phyloP scores from a whole-genome alignment of 2,888 invertebrate genomes.

The Merodon equestris region DNA sequence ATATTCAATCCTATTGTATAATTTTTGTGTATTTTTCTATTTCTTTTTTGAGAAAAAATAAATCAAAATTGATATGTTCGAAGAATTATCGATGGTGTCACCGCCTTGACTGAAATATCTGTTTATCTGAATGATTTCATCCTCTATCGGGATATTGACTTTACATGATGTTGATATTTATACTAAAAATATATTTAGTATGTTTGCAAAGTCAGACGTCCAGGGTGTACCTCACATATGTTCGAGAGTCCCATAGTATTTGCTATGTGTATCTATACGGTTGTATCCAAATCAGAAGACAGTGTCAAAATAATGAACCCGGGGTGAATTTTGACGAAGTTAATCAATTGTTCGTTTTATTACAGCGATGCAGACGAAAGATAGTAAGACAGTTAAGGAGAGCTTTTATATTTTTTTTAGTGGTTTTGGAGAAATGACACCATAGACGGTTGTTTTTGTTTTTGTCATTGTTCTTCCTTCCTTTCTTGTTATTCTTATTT shows the following conservation, averaged over 20 bases:
- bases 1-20: slow-evolving; percentile 78
- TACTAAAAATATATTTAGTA: slow-evolving; percentile 12
- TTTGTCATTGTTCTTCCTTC: slow-evolving; percentile 28
- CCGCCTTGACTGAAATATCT: slow-evolving; percentile 42
- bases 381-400: slow-evolving; percentile 40
- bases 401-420: slow-evolving; percentile 44
- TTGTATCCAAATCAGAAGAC: slow-evolving; percentile 78
- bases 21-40: slow-evolving; percentile 58
- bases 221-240: slow-evolving; percentile 61
- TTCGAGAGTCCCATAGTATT: slow-evolving; percentile 33
- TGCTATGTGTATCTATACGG: slow-evolving; percentile 65
- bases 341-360: neutral
- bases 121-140: slow-evolving; percentile 45
- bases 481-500: slow-evolving; percentile 27
- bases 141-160: slow-evolving; percentile 23
- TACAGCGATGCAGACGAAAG: slow-evolving; percentile 45
- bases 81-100: slow-evolving; percentile 56
- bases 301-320: slow-evolving; percentile 80
- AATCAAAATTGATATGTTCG: slow-evolving; percentile 35
- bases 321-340: slow-evolving; percentile 70
- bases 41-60: slow-evolving; percentile 44
- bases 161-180: slow-evolving; percentile 27
- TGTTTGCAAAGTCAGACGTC: slow-evolving; percentile 52
- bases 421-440: slow-evolving; percentile 52
- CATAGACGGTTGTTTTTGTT: slow-evolving; percentile 30